Evolutionary conservation across 2,113 vertebrate genomes (phyloP).

Genomic region (Elgaria multicarinata): DNA sequence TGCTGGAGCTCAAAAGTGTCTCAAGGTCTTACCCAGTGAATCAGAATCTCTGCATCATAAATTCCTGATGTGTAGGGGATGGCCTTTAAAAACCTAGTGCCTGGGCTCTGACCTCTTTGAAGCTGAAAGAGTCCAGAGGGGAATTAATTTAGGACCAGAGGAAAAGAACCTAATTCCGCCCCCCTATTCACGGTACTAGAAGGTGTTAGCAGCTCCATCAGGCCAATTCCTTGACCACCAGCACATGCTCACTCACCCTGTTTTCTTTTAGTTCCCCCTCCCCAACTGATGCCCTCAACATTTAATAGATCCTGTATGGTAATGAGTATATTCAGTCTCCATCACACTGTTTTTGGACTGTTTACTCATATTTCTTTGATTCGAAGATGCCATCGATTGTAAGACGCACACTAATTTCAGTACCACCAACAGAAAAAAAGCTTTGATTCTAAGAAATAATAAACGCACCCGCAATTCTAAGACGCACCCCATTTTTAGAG

Average conservation of each 20-base stretch:
- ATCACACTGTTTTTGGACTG: neutral
- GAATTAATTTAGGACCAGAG: neutral
- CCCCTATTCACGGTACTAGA: neutral
- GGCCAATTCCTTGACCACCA: too few relatives aligned
- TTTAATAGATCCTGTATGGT: neutral
- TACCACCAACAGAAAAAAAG: too few relatives aligned
- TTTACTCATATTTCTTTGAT: too few relatives aligned
- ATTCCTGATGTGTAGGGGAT: neutral
- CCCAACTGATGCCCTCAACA: neutral
- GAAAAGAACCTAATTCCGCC: neutral
- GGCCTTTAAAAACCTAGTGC: neutral
- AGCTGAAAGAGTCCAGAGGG: neutral
- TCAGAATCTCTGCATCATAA: neutral
- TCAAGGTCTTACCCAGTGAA: neutral
- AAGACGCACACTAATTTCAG: too few relatives aligned
- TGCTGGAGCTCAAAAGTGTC: neutral
- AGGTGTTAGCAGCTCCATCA: neutral
- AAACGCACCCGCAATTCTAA: too few relatives aligned
- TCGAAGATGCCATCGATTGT: too few relatives aligned
- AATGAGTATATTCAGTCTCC: neutral
- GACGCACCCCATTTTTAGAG: too few relatives aligned
- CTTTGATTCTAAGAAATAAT: too few relatives aligned
- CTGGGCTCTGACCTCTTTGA: neutral
- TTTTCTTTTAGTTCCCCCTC: neutral
- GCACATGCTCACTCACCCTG: neutral